Percentiles rank a stretch among this genome's conserved stretches.
These are phyloP conservation scores for Hyalella azteca DNA, from an alignment of 2,888 invertebrate genomes.

Conservation along the genomic window DNA sequence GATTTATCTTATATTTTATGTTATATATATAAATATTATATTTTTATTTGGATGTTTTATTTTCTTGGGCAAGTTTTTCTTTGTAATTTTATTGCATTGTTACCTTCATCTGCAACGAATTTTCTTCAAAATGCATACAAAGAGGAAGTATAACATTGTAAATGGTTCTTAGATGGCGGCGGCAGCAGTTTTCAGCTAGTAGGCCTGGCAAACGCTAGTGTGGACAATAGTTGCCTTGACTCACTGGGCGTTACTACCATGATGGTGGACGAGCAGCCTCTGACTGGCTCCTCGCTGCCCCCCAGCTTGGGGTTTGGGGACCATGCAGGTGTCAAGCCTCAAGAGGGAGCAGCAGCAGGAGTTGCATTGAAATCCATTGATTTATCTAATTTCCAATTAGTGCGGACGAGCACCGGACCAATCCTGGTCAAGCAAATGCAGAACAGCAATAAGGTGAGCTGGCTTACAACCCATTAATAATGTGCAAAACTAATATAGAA, in stretches of 20 bases:
- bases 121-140: not conserved
- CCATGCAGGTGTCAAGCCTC: not conserved
- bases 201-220: not conserved
- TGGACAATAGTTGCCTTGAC: conserved; percentile 2
- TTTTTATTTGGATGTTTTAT: no score
- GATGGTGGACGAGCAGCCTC: not conserved
- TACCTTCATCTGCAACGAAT: not conserved
- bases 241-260: not conserved
- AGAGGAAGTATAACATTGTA: not conserved
- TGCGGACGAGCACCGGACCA: conserved; percentile 21
- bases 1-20: no score
- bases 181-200: not conserved
- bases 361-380: not conserved
- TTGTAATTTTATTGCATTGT: not conserved
- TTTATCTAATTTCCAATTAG: not conserved
- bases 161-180: no score
- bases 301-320: not conserved
- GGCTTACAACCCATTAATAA: no score
- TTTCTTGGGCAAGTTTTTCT: no score
- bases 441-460: not conserved
- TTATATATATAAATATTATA: no score
- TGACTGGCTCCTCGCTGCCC: not conserved
- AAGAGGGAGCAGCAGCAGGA: not conserved
- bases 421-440: not conserved
- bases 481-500: no score